These are phyloP conservation scores for Triplophysa rosa DNA, from an alignment of 2,113 vertebrate species.

Conservation along the genomic window DNA sequence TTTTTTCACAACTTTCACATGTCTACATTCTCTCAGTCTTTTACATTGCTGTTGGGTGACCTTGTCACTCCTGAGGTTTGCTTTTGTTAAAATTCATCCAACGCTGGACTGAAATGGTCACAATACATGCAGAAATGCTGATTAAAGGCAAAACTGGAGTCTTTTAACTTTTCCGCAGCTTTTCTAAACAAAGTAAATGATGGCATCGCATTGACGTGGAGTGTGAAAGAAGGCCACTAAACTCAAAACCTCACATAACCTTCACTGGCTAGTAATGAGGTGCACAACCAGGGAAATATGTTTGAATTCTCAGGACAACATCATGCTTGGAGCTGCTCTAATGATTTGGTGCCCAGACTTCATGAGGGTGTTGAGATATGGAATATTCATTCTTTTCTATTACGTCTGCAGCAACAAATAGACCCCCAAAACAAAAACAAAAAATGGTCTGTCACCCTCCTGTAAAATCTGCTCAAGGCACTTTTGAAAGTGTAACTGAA, in stretches of 20 bases:
- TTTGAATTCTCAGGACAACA: slow-evolving; percentile 16
- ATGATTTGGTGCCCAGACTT: slow-evolving; percentile 23
- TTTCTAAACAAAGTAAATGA: too few species aligned
- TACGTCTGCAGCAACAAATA: background rate
- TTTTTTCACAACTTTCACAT: too few species aligned
- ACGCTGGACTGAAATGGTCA: too few species aligned
- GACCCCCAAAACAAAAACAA: background rate
- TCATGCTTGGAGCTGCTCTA: background rate
- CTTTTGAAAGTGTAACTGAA: slow-evolving; percentile 29
- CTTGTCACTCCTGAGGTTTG: too few species aligned
- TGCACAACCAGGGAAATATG: background rate
- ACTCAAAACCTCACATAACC: background rate
- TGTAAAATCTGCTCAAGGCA: slow-evolving; percentile 31
- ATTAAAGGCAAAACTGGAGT: too few species aligned
- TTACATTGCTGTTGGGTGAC: too few species aligned
- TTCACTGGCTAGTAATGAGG: background rate
- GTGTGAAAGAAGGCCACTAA: too few species aligned
- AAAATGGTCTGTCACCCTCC: background rate
- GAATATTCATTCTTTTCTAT: slow-evolving; percentile 34
- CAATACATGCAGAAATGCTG: too few species aligned
- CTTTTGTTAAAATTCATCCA: too few species aligned
- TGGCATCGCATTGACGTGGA: too few species aligned
- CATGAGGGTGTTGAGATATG: slow-evolving; percentile 8
- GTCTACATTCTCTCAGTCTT: too few species aligned
- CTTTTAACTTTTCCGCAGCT: too few species aligned